Base-by-base conservation (phyloP, 2,113 vertebrate genomes). In the Amblyopsis rosae region DNA sequence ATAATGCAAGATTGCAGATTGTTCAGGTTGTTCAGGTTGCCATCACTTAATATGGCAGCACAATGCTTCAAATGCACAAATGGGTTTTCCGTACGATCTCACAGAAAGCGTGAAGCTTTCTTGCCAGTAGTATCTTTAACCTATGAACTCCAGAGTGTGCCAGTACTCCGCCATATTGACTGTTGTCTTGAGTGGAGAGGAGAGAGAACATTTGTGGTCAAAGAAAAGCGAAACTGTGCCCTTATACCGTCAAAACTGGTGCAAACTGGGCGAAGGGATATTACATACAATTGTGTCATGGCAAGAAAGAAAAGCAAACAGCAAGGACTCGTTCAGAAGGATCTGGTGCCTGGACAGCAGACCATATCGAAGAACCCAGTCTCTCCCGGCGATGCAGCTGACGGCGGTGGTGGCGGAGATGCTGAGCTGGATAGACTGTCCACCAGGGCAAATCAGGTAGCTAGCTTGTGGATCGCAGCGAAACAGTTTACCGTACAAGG, bases 101-200 rank as follows among this genome's bases (percentile, higher is more conserved):
- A 4, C 0, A 0, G 0, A 9, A 3, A 9, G 12, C 70, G 35
- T 79, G 90, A 91, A 86, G 88, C 82, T 79, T 10, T 74, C 47
- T 65, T 82, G 93, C 92, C 92, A 89, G 84, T 71, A 92, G 73
- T 91, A 82, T 85, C 80, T 85, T 79, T 94, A 86, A 94, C 93
- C 94, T 92, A 79, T 94, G 91, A 92, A 92, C 93, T 82, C 87
- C 74, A 73, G 91, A 93, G 83, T 87, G 92, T 88, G 91, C 92
- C 93, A 95, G 93, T 86, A 82, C 82, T 93, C 94, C 95, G 95
- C 95, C 95, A 96, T 96, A 96, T 96, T 96, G 94, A 94, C 95
- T 96, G 95, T 96, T 96, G 94, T 96, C 94, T 95, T 94, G 94
- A 92, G 91, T 93, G 90, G 91, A 91, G 92, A 91, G 92, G 87